Evolutionary conservation across 2,888 invertebrate species (phyloP).

Genomic region (Ashinkailepas kermadecensis): DNA sequence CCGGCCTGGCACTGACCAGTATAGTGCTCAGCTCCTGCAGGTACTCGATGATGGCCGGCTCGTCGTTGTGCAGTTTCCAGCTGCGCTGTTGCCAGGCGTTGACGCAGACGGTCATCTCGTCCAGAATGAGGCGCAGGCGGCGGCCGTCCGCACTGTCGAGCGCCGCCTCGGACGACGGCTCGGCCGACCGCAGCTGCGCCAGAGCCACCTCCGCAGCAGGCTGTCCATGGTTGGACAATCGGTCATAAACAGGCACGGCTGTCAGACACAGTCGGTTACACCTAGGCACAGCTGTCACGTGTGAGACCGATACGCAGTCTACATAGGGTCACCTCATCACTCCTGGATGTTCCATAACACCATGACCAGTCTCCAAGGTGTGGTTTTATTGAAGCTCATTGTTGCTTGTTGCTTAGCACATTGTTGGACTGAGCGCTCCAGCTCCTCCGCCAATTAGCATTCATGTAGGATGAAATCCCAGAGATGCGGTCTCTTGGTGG

Average conservation of each 20-base stretch:
- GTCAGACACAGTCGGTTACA: no score
- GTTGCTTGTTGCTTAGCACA: no score
- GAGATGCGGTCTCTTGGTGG: no score
- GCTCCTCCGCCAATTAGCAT: no score
- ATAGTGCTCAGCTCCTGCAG: constrained; percentile 48
- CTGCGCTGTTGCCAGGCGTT: constrained; percentile 92
- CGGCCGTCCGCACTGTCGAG: constrained; percentile 66
- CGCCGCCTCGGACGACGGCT: constrained; percentile 68
- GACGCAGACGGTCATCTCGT: constrained; percentile 76
- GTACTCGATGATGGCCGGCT: constrained; percentile 76
- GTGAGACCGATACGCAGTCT: background rate
- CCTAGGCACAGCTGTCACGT: background rate
- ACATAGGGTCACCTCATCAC: background rate
- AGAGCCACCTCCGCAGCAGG: background rate
- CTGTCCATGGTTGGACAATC: background rate
- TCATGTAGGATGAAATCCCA: no score
- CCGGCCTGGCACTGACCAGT: constrained; percentile 37
- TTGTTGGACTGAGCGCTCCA: no score
- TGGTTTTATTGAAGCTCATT: no score
- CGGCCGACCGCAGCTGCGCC: constrained; percentile 52
- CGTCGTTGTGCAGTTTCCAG: constrained; percentile 93
- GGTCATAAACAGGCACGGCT: no score
- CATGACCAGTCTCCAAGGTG: no score
- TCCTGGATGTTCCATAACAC: background rate
- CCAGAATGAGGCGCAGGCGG: constrained; percentile 71